Conservation (phyloP, 2,888 invertebrate species). For the Thera obeliscata region DNA sequence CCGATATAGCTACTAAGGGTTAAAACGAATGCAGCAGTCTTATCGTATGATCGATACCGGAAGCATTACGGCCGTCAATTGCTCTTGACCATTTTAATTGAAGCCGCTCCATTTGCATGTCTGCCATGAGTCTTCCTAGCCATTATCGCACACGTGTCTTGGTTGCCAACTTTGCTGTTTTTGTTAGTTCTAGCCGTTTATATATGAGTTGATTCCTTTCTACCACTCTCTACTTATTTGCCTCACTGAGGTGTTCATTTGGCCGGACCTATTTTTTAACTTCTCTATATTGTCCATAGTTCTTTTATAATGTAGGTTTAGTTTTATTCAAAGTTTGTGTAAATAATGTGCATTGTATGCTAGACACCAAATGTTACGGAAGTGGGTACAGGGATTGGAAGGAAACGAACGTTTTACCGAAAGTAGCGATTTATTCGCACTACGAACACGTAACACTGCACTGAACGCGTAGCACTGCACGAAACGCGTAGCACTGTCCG, state of each 20-base stretch:
- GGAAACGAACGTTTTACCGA: no score
- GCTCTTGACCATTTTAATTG: conserved; percentile 31
- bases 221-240: background rate
- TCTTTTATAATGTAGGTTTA: no score
- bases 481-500: no score
- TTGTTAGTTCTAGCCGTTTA: conserved; percentile 9
- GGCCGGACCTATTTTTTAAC: background rate
- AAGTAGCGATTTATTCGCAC: no score
- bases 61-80: conserved; percentile 22
- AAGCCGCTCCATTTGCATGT: conserved; percentile 29
- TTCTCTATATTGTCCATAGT: no score
- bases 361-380: no score
- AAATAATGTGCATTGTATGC: no score
- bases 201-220: background rate
- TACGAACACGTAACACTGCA: no score
- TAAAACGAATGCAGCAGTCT: conserved; percentile 13
- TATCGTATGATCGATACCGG: conserved; percentile 26
- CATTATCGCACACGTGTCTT: conserved; percentile 22
- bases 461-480: no score
- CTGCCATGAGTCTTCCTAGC: conserved; percentile 25
- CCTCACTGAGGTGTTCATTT: background rate
- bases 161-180: conserved; percentile 9
- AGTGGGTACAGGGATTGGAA: no score
- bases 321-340: no score
- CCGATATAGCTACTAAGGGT: background rate